Evolutionary conservation across 23 tunicate genomes (phyloP).

Genomic region (Botrylloides violaceus): DNA sequence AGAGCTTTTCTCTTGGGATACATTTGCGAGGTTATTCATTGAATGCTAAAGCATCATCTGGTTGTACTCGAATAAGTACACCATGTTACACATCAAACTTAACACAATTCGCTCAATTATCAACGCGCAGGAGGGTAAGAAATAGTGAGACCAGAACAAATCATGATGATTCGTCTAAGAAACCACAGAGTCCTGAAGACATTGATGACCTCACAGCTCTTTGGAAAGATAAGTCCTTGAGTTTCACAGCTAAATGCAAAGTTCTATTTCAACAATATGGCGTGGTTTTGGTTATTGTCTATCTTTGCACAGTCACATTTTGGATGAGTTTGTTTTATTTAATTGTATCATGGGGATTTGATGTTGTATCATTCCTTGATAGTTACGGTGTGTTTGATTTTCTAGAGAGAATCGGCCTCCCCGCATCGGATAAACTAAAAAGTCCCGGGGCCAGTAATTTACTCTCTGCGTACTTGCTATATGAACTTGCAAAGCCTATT

Average conservation of each 20-base stretch:
- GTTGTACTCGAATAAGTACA: too few species aligned
- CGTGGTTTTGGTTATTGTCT: conserved; percentile 53
- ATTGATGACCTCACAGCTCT: conserved; percentile 74
- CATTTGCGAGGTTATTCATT: too few species aligned
- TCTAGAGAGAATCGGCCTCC: conserved; percentile 58
- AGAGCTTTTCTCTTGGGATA: too few species aligned
- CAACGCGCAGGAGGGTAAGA: not conserved
- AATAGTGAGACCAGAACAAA: not conserved
- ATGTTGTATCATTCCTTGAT: conserved; percentile 64
- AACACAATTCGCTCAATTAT: not conserved
- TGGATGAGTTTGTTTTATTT: conserved; percentile 59
- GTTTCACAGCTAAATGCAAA: conserved; percentile 74
- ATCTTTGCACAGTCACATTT: conserved; percentile 37
- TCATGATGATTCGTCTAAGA: not conserved
- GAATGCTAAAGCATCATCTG: too few species aligned
- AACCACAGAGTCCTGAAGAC: not conserved
- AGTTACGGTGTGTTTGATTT: conserved; percentile 68
- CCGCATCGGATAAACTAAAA: conserved; percentile 52
- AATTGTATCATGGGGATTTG: conserved; percentile 56
- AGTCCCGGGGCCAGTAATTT: conserved; percentile 69
- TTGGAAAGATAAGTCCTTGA: conserved; percentile 58
- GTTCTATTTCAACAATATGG: conserved; percentile 78
- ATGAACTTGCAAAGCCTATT: conserved; percentile 75
- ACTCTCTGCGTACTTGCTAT: conserved; percentile 55
- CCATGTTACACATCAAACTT: too few species aligned